phyloP scores from a whole-genome alignment of 2,797 vertebrate genomes.

The Setipinna tenuifilis region DNA sequence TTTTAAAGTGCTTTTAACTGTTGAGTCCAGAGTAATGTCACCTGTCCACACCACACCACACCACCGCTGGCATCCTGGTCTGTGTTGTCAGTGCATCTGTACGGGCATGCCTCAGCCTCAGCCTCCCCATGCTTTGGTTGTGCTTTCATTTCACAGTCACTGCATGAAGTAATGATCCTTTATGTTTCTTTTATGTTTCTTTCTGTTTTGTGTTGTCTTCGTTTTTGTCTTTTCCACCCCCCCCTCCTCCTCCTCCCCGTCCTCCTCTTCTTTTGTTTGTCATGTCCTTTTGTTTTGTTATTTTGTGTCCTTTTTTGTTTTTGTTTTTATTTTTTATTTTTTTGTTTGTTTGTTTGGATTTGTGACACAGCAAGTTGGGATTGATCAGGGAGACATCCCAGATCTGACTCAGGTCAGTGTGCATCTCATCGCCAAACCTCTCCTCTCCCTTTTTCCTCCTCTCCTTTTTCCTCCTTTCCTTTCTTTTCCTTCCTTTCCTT shows the following conservation, averaged over 20 bases:
- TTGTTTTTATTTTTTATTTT: constrained; percentile 31
- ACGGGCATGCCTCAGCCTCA: constrained; percentile 57
- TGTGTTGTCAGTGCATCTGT: constrained; percentile 44
- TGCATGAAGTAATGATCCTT: constrained; percentile 78
- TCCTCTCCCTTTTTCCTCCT: too few relatives aligned
- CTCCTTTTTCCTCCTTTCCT: not conserved
- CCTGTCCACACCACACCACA: constrained; percentile 50
- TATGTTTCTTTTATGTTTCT: constrained; percentile 60
- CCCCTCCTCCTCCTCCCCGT: constrained; percentile 26
- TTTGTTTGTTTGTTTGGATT: constrained; percentile 48
- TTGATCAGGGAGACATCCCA: constrained; percentile 95
- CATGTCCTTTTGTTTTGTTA: constrained; percentile 60
- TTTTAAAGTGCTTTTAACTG: constrained; percentile 25
- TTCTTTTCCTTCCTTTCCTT: not conserved
- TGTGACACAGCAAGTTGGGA: constrained; percentile 95
- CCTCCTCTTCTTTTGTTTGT: constrained; percentile 40
- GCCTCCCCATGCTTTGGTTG: constrained; percentile 65
- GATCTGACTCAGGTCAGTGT: constrained; percentile 97
- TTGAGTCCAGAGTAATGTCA: constrained; percentile 18
- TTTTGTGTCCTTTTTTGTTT: constrained; percentile 46
- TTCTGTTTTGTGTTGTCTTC: constrained; percentile 34
- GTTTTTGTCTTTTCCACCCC: constrained; percentile 27
- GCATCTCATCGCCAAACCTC: constrained; percentile 68
- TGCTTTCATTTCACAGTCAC: constrained; percentile 67
- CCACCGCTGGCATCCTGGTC: constrained; percentile 43